These are phyloP conservation scores for Caranx melampygus DNA, from an alignment of 2,113 vertebrate genomes.

Conservation along the genomic window DNA sequence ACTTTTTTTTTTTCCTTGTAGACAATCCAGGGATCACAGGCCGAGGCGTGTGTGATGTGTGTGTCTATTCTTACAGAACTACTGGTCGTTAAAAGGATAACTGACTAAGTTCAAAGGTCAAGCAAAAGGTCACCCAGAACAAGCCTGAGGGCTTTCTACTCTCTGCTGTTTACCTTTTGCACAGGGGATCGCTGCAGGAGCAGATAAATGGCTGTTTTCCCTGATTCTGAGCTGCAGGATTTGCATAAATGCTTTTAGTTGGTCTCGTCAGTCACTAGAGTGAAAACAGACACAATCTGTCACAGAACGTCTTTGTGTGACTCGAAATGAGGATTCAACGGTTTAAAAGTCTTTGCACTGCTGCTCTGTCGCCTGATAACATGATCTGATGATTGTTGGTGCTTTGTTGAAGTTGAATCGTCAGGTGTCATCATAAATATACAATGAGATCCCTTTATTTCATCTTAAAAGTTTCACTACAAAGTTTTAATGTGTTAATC, in stretches of 20 bases:
- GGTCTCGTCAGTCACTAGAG: slow-evolving; percentile 22
- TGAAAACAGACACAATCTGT: not conserved
- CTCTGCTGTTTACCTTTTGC: slow-evolving; percentile 28
- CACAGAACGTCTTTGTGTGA: not conserved
- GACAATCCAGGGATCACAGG: not conserved
- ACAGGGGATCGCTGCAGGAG: not conserved
- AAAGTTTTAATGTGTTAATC: no score
- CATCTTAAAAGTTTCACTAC: no score
- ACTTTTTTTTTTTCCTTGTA: not conserved
- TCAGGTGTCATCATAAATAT: no score
- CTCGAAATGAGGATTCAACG: not conserved
- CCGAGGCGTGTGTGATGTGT: not conserved
- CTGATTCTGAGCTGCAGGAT: not conserved
- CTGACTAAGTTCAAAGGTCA: slow-evolving; percentile 10
- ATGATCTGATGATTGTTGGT: no score
- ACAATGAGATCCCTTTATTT: no score
- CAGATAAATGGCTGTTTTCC: not conserved
- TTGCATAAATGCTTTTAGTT: slow-evolving; percentile 22
- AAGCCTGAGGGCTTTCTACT: not conserved
- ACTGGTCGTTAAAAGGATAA: slow-evolving; percentile 16
- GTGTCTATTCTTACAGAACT: not conserved
- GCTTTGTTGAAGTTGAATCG: no score
- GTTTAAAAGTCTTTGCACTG: not conserved
- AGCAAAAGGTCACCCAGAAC: not conserved
- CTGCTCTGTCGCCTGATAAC: no score